A percentile compares a stretch with the other conserved stretches of the same genome.
These are phyloP conservation scores for Brachionus manjavacas DNA, from an alignment of 1,140 invertebrate species.

Conservation along the genomic window DNA sequence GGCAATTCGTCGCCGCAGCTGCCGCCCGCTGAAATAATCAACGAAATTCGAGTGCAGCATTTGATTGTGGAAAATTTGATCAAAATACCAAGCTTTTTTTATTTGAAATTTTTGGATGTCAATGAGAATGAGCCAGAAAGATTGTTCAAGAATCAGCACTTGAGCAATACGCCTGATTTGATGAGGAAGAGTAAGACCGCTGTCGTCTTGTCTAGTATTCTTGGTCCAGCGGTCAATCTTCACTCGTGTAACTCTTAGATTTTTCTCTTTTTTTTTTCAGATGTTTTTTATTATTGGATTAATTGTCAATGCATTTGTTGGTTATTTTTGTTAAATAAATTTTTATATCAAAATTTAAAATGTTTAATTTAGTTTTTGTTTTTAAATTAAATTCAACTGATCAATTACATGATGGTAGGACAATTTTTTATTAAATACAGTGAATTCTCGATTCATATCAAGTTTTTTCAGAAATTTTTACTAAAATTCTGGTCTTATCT, in stretches of 20 bases:
- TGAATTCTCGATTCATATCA: no score
- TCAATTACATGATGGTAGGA: no score
- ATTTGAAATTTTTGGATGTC: constrained; percentile 15
- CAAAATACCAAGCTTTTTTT: constrained; percentile 25
- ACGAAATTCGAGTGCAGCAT: constrained; percentile 33
- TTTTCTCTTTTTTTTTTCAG: background rate
- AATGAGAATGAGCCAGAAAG: constrained; percentile 28
- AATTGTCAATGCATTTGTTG: background rate
- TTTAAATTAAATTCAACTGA: no score
- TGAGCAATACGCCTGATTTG: background rate
- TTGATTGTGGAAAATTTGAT: constrained; percentile 39
- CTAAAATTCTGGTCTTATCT: background rate
- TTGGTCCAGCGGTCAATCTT: constrained; percentile 39
- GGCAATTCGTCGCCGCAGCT: constrained; percentile 34
- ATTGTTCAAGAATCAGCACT: constrained; percentile 3
- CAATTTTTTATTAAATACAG: no score
- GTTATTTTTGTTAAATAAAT: constrained; percentile 1
- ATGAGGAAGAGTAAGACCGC: constrained; percentile 40
- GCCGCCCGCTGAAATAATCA: constrained; percentile 33
- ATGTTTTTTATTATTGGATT: background rate
- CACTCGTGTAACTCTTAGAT: background rate
- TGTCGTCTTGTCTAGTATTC: constrained; percentile 34
- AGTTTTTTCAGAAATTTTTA: constrained; percentile 1
- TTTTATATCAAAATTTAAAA: background rate
- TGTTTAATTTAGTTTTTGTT: no score